Evolutionary conservation across 2,797 vertebrate species (phyloP).

Genomic region (Melanogrammus aeglefinus): DNA sequence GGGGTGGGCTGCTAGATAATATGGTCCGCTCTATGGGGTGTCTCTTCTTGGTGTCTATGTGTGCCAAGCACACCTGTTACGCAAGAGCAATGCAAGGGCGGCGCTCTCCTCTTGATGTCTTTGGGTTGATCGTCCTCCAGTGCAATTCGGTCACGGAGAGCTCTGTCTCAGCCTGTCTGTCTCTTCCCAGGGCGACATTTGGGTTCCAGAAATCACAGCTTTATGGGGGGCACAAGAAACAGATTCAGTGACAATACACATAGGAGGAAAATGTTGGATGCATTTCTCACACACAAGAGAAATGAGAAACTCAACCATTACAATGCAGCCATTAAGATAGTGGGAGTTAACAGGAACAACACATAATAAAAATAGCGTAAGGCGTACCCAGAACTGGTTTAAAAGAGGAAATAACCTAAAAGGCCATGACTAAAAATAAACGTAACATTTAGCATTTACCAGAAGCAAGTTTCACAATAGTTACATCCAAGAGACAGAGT

Average conservation of each 20-base stretch:
- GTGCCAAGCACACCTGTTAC: constrained; percentile 62
- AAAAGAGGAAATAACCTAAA: background rate
- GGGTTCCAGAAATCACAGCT: constrained; percentile 60
- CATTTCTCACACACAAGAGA: background rate
- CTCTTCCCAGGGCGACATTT: constrained; percentile 73
- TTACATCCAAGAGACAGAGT: background rate
- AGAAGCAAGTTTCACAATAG: background rate
- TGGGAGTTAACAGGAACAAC: background rate
- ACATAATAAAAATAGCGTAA: background rate
- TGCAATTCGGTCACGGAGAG: constrained; percentile 66
- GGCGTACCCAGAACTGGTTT: background rate
- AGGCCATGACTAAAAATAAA: background rate
- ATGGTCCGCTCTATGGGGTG: constrained; percentile 18
- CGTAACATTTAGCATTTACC: background rate
- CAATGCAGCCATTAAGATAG: background rate
- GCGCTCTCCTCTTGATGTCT: constrained; percentile 41
- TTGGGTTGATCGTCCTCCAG: constrained; percentile 35
- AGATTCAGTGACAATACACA: constrained; percentile 31
- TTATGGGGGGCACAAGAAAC: constrained; percentile 44
- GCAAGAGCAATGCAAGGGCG: constrained; percentile 56
- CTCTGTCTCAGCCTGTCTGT: constrained; percentile 64
- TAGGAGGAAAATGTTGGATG: constrained; percentile 7
- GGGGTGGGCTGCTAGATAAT: constrained; percentile 6
- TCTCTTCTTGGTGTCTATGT: constrained; percentile 13
- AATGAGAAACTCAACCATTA: too few relatives aligned